These are phyloP conservation scores for Eupithecia insigniata DNA, from an alignment of 2,888 invertebrate genomes.

Conservation along the genomic window DNA sequence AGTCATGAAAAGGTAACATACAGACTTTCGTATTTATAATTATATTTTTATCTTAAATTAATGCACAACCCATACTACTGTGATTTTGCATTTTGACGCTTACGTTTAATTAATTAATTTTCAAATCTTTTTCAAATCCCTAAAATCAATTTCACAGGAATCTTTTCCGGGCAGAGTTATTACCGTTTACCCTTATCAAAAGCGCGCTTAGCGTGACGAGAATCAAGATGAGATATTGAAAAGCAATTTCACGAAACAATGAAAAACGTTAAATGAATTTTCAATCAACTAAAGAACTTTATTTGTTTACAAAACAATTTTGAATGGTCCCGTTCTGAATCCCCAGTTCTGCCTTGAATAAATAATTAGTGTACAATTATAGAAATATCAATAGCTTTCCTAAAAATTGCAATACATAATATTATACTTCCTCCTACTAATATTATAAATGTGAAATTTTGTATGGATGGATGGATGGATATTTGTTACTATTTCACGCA, in stretches of 20 bases:
- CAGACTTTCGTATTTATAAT: no score
- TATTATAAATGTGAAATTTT: no score
- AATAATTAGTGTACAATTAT: not conserved
- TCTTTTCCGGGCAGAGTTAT: slow-evolving; percentile 52
- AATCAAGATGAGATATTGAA: slow-evolving; percentile 51
- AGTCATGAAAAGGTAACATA: no score
- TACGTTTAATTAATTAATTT: slow-evolving; percentile 1
- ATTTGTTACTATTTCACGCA: no score
- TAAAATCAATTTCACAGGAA: slow-evolving; percentile 48
- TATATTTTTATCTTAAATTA: no score
- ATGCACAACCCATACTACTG: no score
- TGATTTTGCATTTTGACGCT: not conserved
- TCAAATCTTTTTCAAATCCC: slow-evolving; percentile 8
- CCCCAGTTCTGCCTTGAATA: not conserved
- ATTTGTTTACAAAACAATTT: slow-evolving; percentile 10
- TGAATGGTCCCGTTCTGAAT: not conserved
- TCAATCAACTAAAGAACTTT: slow-evolving; percentile 10
- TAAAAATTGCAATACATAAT: no score
- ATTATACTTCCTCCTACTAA: no score
- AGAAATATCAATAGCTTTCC: no score
- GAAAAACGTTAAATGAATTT: slow-evolving; percentile 15
- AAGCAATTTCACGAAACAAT: slow-evolving; percentile 44
- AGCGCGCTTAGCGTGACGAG: slow-evolving; percentile 50
- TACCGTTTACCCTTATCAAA: slow-evolving; percentile 63
- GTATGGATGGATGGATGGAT: no score